Percentiles rank a stretch among this genome's conserved stretches.
phyloP scores from a whole-genome alignment of 2,888 invertebrate species.

The Sycophila texana region DNA sequence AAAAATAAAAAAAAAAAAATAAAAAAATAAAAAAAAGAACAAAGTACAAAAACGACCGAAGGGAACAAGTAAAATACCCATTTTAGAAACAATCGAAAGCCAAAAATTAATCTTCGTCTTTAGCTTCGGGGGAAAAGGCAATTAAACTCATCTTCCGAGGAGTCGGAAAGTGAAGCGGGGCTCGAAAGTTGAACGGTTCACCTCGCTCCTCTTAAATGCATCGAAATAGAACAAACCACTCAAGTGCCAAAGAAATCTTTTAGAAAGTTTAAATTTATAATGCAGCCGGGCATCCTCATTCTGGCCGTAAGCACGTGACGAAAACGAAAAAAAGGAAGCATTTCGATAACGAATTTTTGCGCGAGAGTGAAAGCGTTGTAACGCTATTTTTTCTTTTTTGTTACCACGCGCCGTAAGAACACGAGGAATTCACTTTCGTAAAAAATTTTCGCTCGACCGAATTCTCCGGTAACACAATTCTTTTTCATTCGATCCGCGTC shows the following conservation, averaged over 20 bases:
- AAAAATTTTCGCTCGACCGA: background rate
- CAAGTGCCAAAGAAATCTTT: constrained; percentile 24
- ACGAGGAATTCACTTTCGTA: constrained; percentile 5
- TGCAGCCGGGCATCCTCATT: background rate
- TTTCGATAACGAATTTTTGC: constrained; percentile 21
- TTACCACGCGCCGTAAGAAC: background rate
- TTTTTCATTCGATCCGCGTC: too few species aligned
- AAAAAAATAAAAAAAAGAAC: too few species aligned
- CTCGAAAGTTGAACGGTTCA: constrained; percentile 40
- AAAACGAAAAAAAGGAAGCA: background rate
- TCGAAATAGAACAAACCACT: constrained; percentile 40
- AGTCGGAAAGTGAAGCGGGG: constrained; percentile 40
- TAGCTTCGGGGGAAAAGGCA: background rate
- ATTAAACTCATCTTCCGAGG: constrained; percentile 49
- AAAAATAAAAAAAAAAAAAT: too few species aligned
- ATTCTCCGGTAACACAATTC: too few species aligned
- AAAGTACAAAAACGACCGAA: too few species aligned
- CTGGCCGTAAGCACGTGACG: background rate
- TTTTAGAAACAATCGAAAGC: constrained; percentile 39
- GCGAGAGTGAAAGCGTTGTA: constrained; percentile 7
- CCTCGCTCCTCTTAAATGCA: background rate
- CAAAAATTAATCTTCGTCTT: constrained; percentile 44
- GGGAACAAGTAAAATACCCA: constrained; percentile 32
- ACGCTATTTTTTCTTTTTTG: background rate
- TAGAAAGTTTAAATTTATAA: constrained; percentile 42